Percentiles rank a stretch among this genome's conserved stretches.
These are phyloP conservation scores for Rhinogobio ventralis DNA, from an alignment of 2,797 vertebrate species.

Conservation along the genomic window DNA sequence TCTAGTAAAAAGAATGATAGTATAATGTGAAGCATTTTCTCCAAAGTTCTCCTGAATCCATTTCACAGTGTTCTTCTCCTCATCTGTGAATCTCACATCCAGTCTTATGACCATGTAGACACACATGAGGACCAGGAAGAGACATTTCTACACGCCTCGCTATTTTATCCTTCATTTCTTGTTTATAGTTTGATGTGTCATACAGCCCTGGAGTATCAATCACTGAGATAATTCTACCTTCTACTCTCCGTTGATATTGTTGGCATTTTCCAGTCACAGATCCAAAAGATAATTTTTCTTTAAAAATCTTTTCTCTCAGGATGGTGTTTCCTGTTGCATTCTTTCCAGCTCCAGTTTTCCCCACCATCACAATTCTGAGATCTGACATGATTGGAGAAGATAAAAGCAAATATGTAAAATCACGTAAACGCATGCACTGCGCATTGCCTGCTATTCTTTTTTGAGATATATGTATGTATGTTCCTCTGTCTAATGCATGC, in stretches of 20 bases:
- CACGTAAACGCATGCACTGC: not conserved
- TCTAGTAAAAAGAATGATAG: slow-evolving; percentile 22
- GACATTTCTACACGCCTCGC: not conserved
- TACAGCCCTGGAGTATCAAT: slow-evolving; percentile 7
- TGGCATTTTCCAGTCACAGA: not conserved
- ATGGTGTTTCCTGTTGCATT: slow-evolving; percentile 41
- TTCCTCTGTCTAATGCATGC: not conserved
- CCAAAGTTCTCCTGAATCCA: slow-evolving; percentile 25
- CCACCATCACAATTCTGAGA: slow-evolving; percentile 36
- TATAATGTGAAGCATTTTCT: slow-evolving; percentile 1
- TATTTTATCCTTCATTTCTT: slow-evolving; percentile 60
- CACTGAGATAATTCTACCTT: not conserved
- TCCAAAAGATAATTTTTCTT: not conserved
- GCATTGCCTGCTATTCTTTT: not conserved
- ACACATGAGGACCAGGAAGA: slow-evolving; percentile 31
- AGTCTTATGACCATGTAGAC: slow-evolving; percentile 62
- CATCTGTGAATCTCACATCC: not conserved
- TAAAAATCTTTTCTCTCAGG: not conserved
- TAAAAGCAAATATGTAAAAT: too few species aligned
- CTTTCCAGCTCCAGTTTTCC: slow-evolving; percentile 38
- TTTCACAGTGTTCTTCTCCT: slow-evolving; percentile 4
- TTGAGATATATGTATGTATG: too few species aligned
- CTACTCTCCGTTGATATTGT: not conserved
- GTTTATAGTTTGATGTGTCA: slow-evolving; percentile 63
- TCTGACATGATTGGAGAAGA: not conserved